A percentile compares a stretch with the other conserved stretches of the same genome.
phyloP scores from a whole-genome alignment of 1,140 invertebrate genomes.

The Drosophila seguyi region DNA sequence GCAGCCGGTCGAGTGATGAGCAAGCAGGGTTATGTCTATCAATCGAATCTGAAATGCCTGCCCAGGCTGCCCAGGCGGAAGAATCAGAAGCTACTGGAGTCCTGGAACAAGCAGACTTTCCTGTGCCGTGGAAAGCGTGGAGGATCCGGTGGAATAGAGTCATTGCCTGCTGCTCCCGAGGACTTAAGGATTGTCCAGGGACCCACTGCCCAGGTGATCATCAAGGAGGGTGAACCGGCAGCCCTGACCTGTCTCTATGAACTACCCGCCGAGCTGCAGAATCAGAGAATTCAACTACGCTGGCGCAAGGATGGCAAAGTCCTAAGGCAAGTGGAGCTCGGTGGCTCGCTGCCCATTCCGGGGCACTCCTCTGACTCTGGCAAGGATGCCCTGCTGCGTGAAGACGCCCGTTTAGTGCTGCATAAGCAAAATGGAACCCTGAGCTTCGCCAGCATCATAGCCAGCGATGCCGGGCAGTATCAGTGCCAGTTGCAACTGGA shows the following conservation, averaged over 20 bases:
- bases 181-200: constrained; percentile 84
- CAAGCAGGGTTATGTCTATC: constrained; percentile 87
- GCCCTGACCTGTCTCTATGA: constrained; percentile 89
- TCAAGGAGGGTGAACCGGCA: constrained; percentile 89
- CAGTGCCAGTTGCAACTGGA: constrained; percentile 77
- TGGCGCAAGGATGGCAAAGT: constrained; percentile 91
- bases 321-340: constrained; percentile 86
- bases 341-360: constrained; percentile 41
- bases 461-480: constrained; percentile 80
- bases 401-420: constrained; percentile 70
- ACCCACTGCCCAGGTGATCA: constrained; percentile 86
- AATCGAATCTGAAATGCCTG: constrained; percentile 59
- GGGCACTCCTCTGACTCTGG: constrained; percentile 44
- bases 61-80: constrained; percentile 81
- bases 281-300: constrained; percentile 85
- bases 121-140: constrained; percentile 77
- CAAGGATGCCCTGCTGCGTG: constrained; percentile 67
- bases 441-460: constrained; percentile 70
- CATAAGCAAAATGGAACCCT: constrained; percentile 78
- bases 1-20: constrained; percentile 90
- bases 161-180: constrained; percentile 42
- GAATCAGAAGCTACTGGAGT: constrained; percentile 87
- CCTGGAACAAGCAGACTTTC: constrained; percentile 86
- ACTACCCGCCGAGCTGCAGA: constrained; percentile 85
- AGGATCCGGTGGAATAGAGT: constrained; percentile 42